Evolutionary conservation across 2,888 invertebrate species (phyloP), one percentile per base, ranked within the genome.

Genomic region (Cotesia congregata): DNA sequence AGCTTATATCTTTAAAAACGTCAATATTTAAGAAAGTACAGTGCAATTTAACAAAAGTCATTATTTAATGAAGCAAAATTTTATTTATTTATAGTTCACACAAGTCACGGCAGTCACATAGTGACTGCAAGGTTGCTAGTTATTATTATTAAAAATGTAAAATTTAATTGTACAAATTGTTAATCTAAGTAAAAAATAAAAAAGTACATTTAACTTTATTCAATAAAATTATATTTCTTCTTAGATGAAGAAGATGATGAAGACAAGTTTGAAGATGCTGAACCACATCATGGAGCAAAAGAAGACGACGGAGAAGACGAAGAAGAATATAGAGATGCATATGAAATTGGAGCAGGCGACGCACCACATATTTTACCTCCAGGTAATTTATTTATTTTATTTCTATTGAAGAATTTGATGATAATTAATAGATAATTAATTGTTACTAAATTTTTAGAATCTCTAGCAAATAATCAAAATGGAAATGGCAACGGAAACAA

Each of bases 261-360:
- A 79, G 90, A 90, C 74, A 89, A 89, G 60, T 87, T 88, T 78
- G 59, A 74, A 15, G 50, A 74, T 67, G 50, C 50, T 50, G 50
- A 30, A 30, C 30, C 30, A 2, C 30, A 30, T 30, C 30, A 30
- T 3, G 30, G 30, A 30, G 30, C 30, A 30, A 30, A 30, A 30
- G 30, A 30, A 38, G 20, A 70, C 81, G 87, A 91, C 83, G 91
- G 91, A 82, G 90, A 90, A 67, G 90, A 90, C 82, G 90, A 90
- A 78, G 90, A 90, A 74, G 89, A 89, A 60, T 87, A 88, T 77
- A 40, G 67, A 9, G 50, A 74, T 39, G 50, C 50, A 9, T 90
- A 88, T 74, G 91, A 91, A 83, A 90, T 88, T 67, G 90, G 90
- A 76, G 90, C 90, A 77, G 90, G 89, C 61, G 90, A 90, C 80